Conservation (phyloP, 2,888 invertebrate genomes). For the Zelleria hepariella region DNA sequence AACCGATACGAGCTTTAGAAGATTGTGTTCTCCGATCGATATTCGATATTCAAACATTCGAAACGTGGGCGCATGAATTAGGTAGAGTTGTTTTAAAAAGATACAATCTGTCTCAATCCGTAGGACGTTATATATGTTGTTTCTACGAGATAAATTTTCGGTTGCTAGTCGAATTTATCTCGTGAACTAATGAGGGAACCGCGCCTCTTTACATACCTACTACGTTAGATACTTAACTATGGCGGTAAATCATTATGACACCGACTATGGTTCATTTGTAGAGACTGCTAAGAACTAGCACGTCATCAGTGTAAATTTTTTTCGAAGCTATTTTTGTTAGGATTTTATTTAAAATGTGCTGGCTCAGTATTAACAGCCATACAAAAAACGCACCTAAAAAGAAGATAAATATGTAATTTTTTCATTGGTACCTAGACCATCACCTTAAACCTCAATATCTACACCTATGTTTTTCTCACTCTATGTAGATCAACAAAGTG, state of each 20-base stretch:
- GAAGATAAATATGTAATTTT: no score
- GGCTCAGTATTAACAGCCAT: no score
- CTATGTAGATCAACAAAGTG: no score
- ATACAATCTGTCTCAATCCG: conserved; percentile 55
- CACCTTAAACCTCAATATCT: no score
- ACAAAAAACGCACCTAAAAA: no score
- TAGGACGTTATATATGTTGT: conserved; percentile 59
- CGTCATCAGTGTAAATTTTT: conserved; percentile 26
- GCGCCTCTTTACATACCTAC: conserved; percentile 18
- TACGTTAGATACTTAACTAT: conserved; percentile 22
- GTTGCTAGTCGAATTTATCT: conserved; percentile 39
- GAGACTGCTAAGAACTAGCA: conserved; percentile 24
- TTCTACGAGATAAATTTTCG: conserved; percentile 33
- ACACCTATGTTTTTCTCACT: no score
- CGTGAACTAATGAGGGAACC: conserved; percentile 44
- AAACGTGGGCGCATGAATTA: conserved; percentile 60
- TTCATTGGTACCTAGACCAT: no score
- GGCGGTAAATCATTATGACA: conserved; percentile 43
- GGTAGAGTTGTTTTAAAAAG: conserved; percentile 40
- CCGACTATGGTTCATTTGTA: conserved; percentile 39
- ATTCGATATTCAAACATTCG: conserved; percentile 42
- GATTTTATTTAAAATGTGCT: no score
- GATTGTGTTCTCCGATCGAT: conserved; percentile 23
- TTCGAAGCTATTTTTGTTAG: not conserved
- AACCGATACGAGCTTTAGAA: not conserved